Percentiles rank a stretch among this genome's conserved stretches.
Evolutionary conservation across 2,888 invertebrate species (phyloP).

Genomic region (Tiliacea citrago): DNA sequence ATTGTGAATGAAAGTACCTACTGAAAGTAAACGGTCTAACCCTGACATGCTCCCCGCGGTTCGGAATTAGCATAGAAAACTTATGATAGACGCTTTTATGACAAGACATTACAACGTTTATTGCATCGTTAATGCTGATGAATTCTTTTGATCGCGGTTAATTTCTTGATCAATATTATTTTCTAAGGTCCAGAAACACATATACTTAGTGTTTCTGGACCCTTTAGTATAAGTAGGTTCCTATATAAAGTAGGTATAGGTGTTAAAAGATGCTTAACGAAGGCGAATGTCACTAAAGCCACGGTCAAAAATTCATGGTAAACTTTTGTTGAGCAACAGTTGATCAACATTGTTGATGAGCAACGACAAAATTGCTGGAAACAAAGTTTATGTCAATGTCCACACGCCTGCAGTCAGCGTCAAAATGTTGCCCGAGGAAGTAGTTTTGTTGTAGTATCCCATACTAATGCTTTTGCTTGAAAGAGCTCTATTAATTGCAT

Average conservation of each 20-base stretch:
- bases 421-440: too few relatives aligned
- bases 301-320: too few relatives aligned
- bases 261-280: too few relatives aligned
- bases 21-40: not conserved
- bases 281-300: not conserved
- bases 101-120: slow-evolving; percentile 38
- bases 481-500: too few relatives aligned
- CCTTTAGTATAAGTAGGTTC: not conserved
- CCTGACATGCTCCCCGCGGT: slow-evolving; percentile 10
- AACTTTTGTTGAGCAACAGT: too few relatives aligned
- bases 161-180: slow-evolving; percentile 27
- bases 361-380: too few relatives aligned
- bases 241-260: not conserved
- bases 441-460: too few relatives aligned
- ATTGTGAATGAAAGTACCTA: slow-evolving; percentile 1
- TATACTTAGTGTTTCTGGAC: slow-evolving; percentile 3
- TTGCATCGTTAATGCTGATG: slow-evolving; percentile 11
- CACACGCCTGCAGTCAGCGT: too few relatives aligned
- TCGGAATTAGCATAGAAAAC: slow-evolving; percentile 37
- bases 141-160: slow-evolving; percentile 18
- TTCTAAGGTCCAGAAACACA: slow-evolving; percentile 14
- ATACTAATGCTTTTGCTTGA: too few relatives aligned
- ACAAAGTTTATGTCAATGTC: too few relatives aligned
- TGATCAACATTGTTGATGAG: too few relatives aligned
- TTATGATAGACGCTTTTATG: slow-evolving; percentile 38